Base-by-base conservation (phyloP, 64 coral and sea anemone genomes). In the Platygyra sinensis region DNA sequence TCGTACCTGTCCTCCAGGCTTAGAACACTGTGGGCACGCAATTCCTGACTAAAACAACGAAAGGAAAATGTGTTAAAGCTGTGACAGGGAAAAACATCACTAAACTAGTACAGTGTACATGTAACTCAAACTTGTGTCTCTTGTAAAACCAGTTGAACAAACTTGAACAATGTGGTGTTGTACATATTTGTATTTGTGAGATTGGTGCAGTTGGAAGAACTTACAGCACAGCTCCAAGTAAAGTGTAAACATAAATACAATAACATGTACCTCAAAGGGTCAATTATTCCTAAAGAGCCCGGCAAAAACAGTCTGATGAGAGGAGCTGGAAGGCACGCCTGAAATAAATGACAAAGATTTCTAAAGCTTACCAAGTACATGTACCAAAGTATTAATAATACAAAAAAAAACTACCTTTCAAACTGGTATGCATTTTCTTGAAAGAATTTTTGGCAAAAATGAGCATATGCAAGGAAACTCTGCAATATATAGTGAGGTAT, bases 201-300 rank as follows among this genome's bases (percentile, higher is more conserved):
- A 76, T 76, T 8, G n/a, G 17, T 76, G 10, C 13, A 50, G 29
- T 13, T 28, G 7, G 25, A n/a, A 27, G 28, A 59, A 5, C 36
- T 28, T 2, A 80, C 13, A 30, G 39, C n/a, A 52, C 4, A 30
- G 16, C 6, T 32, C 11, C 10, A 57, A 60, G 51, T 24, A 1
- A 1, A 46, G 36, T 24, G 60, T 32, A 15, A 22, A 63, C 2
- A 61, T 52, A 62, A 36, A 36, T 64, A 64, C 73, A 72, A n/a
- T 64, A 10, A 64, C 73, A 72, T 16, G 25, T 83, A 98, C 96
- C 97, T 99, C 97, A 79, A 99, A 42, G 97, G 97, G 72, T 99
- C 97, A 86, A 99, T 89, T 24, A 99, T 99, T 39, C 97, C 97
- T 30, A 95, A 77, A 27, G 97, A 99, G 67, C 97, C 97, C 69